phyloP scores from a whole-genome alignment of 2,888 invertebrate genomes.

The Ophioninae sp. region DNA sequence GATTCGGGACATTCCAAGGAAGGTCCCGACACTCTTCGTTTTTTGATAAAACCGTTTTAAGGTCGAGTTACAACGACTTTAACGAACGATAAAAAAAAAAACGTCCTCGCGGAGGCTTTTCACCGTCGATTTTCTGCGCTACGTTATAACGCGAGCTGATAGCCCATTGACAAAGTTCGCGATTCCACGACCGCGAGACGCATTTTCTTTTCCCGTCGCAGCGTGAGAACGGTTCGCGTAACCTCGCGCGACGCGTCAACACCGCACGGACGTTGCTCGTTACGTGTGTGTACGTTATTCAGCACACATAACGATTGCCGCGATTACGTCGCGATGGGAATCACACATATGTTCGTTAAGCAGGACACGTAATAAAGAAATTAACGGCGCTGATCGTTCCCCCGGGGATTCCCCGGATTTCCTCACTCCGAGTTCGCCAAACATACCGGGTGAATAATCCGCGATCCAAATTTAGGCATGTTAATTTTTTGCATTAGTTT shows the following conservation, averaged over 20 bases:
- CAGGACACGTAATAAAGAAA: conserved; percentile 44
- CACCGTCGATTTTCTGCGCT: neutral
- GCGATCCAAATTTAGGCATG: neutral
- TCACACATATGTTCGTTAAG: conserved; percentile 36
- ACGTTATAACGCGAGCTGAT: neutral
- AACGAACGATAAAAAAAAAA: neutral
- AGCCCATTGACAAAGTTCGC: neutral
- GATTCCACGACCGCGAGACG: neutral
- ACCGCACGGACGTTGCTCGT: neutral
- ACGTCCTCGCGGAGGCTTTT: neutral
- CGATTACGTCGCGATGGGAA: conserved; percentile 27
- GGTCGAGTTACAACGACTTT: neutral
- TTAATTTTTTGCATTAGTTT: neutral
- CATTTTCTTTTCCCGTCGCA: neutral
- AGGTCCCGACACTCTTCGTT: neutral
- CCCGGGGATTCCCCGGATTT: conserved; percentile 30
- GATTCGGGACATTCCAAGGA: neutral
- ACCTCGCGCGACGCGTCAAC: conserved; percentile 2
- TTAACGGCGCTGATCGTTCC: conserved; percentile 37
- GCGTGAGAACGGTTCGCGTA: neutral
- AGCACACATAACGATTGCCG: conserved; percentile 23
- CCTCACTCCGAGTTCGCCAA: conserved; percentile 1
- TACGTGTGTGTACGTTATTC: neutral
- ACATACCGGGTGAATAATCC: neutral
- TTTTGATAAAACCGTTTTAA: neutral